phyloP scores from a whole-genome alignment of 1,140 invertebrate species.

The Trachymyrmex cornetzi region DNA sequence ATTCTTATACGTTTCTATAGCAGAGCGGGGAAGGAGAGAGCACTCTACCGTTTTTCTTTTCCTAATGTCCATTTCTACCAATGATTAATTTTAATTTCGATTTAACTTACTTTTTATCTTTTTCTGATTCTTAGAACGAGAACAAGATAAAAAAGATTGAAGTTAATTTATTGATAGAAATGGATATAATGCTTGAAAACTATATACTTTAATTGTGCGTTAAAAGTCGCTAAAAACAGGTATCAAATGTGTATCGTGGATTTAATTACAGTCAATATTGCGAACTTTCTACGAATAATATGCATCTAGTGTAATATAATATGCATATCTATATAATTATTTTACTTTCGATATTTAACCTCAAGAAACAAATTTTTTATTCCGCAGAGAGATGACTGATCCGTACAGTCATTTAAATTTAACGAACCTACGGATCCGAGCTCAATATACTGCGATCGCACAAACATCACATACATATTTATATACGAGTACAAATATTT shows the following conservation, averaged over 20 bases:
- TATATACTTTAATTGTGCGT: background rate
- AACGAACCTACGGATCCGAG: background rate
- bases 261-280: background rate
- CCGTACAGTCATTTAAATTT: too few relatives aligned
- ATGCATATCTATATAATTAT: background rate
- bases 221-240: background rate
- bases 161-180: too few relatives aligned
- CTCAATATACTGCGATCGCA: background rate
- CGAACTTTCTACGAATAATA: background rate
- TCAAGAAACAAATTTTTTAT: too few relatives aligned
- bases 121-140: too few relatives aligned
- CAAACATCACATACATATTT: background rate
- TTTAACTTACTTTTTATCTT: too few relatives aligned
- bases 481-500: background rate
- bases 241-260: background rate
- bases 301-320: background rate
- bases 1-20: slow-evolving; percentile 3
- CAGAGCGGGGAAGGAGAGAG: too few relatives aligned
- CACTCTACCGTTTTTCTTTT: background rate
- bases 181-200: background rate
- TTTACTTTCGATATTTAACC: too few relatives aligned
- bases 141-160: too few relatives aligned
- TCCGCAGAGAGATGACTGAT: too few relatives aligned
- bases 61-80: too few relatives aligned
- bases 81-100: too few relatives aligned